Evolutionary conservation across 2,888 invertebrate genomes (phyloP).

Genomic region (Fragum sueziense): DNA sequence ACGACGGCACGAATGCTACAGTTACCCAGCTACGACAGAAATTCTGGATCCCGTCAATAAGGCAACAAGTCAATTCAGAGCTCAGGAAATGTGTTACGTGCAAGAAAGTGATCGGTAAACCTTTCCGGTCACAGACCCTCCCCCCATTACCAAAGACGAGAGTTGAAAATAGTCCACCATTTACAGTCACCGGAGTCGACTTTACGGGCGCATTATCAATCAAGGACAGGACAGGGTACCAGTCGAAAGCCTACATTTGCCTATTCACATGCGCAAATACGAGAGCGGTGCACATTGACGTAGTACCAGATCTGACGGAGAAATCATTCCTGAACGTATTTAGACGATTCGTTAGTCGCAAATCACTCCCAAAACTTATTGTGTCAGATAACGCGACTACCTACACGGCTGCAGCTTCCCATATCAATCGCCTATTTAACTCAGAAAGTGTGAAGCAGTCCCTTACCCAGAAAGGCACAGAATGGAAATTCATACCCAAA

Average conservation of each 20-base stretch:
- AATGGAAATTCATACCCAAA: conserved; percentile 52
- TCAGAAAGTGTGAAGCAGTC: conserved; percentile 21
- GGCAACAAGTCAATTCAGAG: background rate
- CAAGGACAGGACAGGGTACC: background rate
- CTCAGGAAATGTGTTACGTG: background rate
- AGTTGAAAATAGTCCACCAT: conserved; percentile 28
- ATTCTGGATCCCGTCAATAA: conserved; percentile 18
- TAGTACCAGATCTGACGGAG: conserved; percentile 32
- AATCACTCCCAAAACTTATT: conserved; percentile 36
- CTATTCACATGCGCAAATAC: conserved; percentile 53
- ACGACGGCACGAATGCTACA: background rate
- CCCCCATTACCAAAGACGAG: conserved; percentile 33
- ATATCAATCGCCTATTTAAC: background rate
- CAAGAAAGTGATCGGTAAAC: background rate
- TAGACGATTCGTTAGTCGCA: conserved; percentile 42
- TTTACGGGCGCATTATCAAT: conserved; percentile 40
- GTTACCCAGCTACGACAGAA: conserved; percentile 10
- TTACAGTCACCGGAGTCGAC: conserved; percentile 51
- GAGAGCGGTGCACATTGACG: conserved; percentile 55
- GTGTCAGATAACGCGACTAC: conserved; percentile 57
- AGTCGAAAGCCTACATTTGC: conserved; percentile 46
- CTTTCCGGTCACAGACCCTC: background rate
- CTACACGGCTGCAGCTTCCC: conserved; percentile 37
- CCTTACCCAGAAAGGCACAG: conserved; percentile 9
- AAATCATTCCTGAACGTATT: conserved; percentile 49